Base-by-base conservation (phyloP, 2,888 invertebrate species). In the Spisula solida region DNA sequence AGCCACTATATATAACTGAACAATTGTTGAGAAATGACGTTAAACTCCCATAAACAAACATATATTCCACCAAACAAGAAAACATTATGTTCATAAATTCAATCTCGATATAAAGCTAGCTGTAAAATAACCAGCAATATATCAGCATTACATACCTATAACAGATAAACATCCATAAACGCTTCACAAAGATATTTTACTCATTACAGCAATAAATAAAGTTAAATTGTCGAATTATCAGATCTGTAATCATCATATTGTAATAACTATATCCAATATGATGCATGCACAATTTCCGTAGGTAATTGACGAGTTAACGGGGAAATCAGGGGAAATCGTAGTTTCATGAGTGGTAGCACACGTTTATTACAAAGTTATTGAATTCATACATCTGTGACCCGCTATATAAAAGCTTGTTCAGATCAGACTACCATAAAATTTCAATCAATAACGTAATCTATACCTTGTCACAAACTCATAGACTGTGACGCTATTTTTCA, bases 401-500 rank as follows among this genome's bases (percentile, higher is more conserved):
- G 47, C 25, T n/a, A n/a, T 82, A 56, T 41, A 41, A 41, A 66
- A 83, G 12, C 75, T 75, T 18, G 75, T 18, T 14, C 5, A 75
- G 29, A 75, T 70, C 51, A 25, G 41, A 83, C 85, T 14, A 85
- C 85, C 85, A 81, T 85, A 81, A 85, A 85, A 80, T 20, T 80
- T 80, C 41, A 48, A 85, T 85, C 85, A 85, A 80, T 80, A 85
- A 80, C 48, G 47, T 80, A 85, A 81, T 81, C 85, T 81, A 70
- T 83, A 83, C 75, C 70, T 75, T 75, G 75, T 34, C 31, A 75
- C 48, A 83, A 75, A 75, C 75, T 75, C 82, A 75, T 75, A 31
- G 34, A 75, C 83, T 75, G 83, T 83, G 83, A 51, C 83, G 48
- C 16, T 51, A 25, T 75, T 75, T 75, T 66, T 66, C 70, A 75